Percentiles rank a stretch among this genome's conserved stretches.
These are phyloP conservation scores for Ptilodon capucinus DNA, from an alignment of 2,888 invertebrate species.

Conservation along the genomic window DNA sequence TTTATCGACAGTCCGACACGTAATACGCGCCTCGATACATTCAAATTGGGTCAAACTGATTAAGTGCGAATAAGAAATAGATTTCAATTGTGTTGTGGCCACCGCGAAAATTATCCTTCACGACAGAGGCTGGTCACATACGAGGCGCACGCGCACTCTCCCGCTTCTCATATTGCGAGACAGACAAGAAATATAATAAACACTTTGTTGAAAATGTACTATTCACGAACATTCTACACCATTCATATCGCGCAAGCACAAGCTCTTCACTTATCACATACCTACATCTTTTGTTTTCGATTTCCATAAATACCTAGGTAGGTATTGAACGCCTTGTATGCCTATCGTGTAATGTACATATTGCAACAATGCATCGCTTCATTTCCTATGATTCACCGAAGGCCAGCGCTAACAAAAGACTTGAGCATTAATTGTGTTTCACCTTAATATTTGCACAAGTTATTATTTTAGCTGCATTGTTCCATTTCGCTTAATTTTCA, in stretches of 20 bases:
- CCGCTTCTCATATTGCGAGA: not conserved
- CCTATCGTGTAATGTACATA: not conserved
- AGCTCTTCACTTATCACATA: no score
- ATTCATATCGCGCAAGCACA: no score
- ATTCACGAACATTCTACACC: no score
- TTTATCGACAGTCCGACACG: constrained; percentile 25
- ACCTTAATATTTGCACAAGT: not conserved
- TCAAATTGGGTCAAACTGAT: constrained; percentile 55
- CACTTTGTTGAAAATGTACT: no score
- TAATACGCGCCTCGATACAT: constrained; percentile 31
- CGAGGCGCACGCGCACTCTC: not conserved
- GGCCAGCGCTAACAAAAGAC: not conserved
- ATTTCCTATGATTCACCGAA: constrained; percentile 1
- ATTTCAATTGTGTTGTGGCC: constrained; percentile 44
- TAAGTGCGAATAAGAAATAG: constrained; percentile 50
- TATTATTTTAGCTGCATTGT: not conserved
- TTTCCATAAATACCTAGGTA: not conserved
- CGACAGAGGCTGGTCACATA: not conserved
- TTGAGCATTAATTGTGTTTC: not conserved
- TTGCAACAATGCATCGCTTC: not conserved
- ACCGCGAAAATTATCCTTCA: constrained; percentile 3
- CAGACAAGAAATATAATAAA: not conserved
- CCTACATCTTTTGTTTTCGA: not conserved
- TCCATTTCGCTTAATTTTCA: not conserved
- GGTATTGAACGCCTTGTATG: not conserved